Evolutionary conservation across 2,888 invertebrate species (phyloP), one percentile per base, ranked within the genome.

Genomic region (Trichacis sp.): DNA sequence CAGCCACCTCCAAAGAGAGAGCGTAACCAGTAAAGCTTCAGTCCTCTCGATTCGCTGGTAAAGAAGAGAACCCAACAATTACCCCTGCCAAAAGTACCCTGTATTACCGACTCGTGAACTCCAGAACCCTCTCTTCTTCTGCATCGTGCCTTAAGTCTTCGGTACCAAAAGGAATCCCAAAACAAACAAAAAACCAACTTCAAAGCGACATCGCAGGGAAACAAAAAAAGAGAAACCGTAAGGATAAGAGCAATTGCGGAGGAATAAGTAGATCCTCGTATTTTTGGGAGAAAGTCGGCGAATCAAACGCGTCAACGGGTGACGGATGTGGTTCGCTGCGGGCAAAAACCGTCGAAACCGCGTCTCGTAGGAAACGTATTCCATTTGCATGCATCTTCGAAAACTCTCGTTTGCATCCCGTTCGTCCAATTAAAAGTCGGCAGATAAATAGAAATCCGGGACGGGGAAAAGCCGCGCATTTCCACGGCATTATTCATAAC

Each of bases 311-410:
- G 82, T 80, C 82, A 79, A 66, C 75, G 73, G 74, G 79, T 81
- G 82, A 82, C 79, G 79, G 76, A 82, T 81, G 79, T 24, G 77
- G 67, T 73, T 74, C 42, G 73, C 71, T 24, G 4, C 24, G 24
- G 24, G 4, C 4, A 24, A 24, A 24, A 24, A 24, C 24, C 4
- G 3, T 8, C 24, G 24, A 24, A 24, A 5, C 24, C 4, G 4
- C 24, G 24, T 3, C 40, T 40, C 24, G 24, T 24, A 5, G 24
- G 24, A 24, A 24, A 24, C 8, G 3, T 24, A 24, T 24, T 14
- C 18, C 20, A 24, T 38, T 55, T 42, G 50, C 17, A 46, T 50
- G 46, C 54, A 46, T 61, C 61, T 54, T 29, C 48, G 55, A 43
- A 50, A 55, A 61, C 54, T 61, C 46, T 57, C 52, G 53, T 43